Conservation (phyloP, 2,888 invertebrate species). For the Tinea semifulvella region DNA sequence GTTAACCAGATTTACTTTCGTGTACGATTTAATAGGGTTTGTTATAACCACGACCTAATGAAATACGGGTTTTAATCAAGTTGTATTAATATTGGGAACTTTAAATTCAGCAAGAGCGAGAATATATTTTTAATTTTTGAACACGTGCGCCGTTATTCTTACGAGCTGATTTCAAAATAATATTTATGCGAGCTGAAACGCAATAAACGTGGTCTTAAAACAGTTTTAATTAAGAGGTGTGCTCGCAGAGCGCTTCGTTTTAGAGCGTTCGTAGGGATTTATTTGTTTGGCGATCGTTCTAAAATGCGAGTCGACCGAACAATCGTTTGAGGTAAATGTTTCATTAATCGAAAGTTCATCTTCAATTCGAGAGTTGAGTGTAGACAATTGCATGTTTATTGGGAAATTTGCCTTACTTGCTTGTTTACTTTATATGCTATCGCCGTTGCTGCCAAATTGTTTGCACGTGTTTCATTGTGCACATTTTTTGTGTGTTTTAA, state of each 20-base stretch:
- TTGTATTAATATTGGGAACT: neutral
- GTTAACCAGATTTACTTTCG: conserved; percentile 10
- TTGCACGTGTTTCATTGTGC: too few species aligned
- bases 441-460: neutral
- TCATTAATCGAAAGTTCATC: conserved; percentile 28
- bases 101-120: conserved; percentile 1
- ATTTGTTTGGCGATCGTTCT: conserved; percentile 20
- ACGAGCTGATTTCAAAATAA: neutral
- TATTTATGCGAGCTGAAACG: conserved; percentile 7
- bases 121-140: conserved; percentile 3
- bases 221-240: conserved; percentile 19
- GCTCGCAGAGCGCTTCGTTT: neutral
- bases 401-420: neutral
- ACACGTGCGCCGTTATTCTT: conserved; percentile 7
- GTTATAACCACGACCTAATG: neutral
- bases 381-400: conserved; percentile 7
- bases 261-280: conserved; percentile 16
- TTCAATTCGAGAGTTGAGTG: neutral
- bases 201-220: conserved; percentile 11
- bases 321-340: conserved; percentile 17
- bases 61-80: conserved; percentile 2
- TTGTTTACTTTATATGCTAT: neutral
- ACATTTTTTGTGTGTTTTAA: too few species aligned
- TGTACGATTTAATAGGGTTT: neutral
- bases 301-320: conserved; percentile 13